Base-by-base conservation (phyloP, 1,140 invertebrate species). In the Lepidostoma basale region DNA sequence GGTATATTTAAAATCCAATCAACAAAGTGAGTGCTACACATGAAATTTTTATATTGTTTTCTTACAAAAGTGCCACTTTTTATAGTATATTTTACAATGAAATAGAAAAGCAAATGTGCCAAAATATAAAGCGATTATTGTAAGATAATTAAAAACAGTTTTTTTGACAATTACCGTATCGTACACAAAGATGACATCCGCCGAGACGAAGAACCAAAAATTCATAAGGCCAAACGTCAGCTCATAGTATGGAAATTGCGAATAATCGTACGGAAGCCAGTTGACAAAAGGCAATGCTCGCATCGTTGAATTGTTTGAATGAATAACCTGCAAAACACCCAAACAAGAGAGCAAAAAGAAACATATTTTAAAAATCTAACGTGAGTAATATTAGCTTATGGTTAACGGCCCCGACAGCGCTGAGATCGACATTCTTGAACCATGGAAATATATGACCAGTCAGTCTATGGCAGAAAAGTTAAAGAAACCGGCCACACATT, bases 201-300 rank as follows among this genome's bases (percentile, higher is more conserved):
- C 67, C 3, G 62, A 69, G 2, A 69, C 62, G 18, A 72, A 40
- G 18, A 72, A 69, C 70, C 67, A 72, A 45, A 69, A 42, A 23
- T 72, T 69, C 2, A 44, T 62, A 16, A 72, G 33, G 45, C 25
- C 45, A 44, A 67, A 72, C 18, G 70, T 54, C 6, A 69, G 14
- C 39, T 72, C 67, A 18, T 69, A 69, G 3, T 30, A 2, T 26
- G 70, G 67, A 33, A 67, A 56, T 25, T 66, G 3, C 1, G 70
- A 69, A 44, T 65, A 72, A 52, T 72, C 67, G 18, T 56, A 72
- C 22, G 70, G 70, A 5, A 72, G 20, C 70, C 70, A 72, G 25
- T 69, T 72, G 1, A 72, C 26, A 22, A 72, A 72, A 2, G 70
- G 70, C 18, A 72, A 39, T 23, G 28, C 54, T 36, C 54, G 67